Evolutionary conservation across 2,113 vertebrate genomes (phyloP), one percentile per base, ranked within the genome.

Genomic region (Dicaeum eximium): DNA sequence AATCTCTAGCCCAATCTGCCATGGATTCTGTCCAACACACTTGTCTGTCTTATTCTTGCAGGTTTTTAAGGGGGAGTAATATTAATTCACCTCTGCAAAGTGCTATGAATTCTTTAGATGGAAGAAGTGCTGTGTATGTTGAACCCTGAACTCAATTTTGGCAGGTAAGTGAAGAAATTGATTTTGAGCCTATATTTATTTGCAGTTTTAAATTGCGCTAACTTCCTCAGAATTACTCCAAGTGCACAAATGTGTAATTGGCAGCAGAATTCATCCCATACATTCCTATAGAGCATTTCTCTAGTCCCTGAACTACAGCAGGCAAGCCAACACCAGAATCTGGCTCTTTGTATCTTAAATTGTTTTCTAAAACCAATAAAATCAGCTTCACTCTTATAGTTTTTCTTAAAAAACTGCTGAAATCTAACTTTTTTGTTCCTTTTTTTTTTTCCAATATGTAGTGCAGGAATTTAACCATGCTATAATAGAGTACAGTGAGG

Each of bases 151-250:
- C 90, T 86, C 72, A 74, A 22, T 96, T 88, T 95, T 95, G 83
- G 60, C 80, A 94, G 85, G 53, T 90, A 97, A 86, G 75, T 78
- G 88, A 94, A 88, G 64, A 82, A 96, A 96, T 94, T 88, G 82
- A 93, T 96, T 95, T 90, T 95, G 37, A 94, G 64, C 72, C 82
- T 86, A 60, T 94, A 92, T 88, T 92, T 97, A 94, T 96, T 95
- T 83, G 56, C 79, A 92, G 72, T 88, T 97, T 92, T 90, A 95
- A 90, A 94, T 90, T 88, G 71, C 74, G 75, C 37, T 75, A 69
- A 94, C 62, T 94, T 96, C 60, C 80, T 93, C 57, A 83, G 82
- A 77, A 69, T 86, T 93, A 60, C 38, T 94, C 54, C 67, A 83
- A 90, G 84, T 71, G 67, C 42, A 71, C 67, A 86, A 83, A 90